Conservation (phyloP, 2,113 vertebrate genomes). For the Tauraco erythrolophus region DNA sequence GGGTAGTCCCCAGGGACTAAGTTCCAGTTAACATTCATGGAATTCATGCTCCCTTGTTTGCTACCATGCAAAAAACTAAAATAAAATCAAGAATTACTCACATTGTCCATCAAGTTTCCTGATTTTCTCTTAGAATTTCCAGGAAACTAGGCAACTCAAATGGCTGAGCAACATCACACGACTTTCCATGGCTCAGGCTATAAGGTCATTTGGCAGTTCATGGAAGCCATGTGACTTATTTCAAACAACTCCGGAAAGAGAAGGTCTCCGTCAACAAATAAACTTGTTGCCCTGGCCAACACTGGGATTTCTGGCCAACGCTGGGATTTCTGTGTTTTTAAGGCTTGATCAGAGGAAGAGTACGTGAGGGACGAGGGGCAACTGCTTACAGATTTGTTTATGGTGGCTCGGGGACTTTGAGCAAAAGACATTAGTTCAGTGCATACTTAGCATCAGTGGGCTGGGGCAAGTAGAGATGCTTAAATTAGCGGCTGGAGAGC, state of each 20-base stretch:
- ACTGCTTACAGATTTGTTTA: neutral
- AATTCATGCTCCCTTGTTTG: neutral
- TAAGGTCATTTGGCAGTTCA: neutral
- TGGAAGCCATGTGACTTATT: neutral
- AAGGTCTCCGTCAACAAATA: neutral
- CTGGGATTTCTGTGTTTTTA: neutral
- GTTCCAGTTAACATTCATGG: neutral
- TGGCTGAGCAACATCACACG: neutral
- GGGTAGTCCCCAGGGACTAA: neutral
- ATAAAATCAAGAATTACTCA: neutral
- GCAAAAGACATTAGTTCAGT: neutral
- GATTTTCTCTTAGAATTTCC: neutral
- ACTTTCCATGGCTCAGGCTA: neutral
- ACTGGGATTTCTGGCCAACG: neutral
- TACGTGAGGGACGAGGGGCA: neutral
- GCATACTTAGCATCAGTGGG: neutral
- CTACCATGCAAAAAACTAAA: neutral
- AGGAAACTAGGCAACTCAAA: neutral
- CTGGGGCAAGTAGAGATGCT: neutral
- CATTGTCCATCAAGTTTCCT: neutral
- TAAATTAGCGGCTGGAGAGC: too few relatives aligned
- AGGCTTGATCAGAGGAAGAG: neutral
- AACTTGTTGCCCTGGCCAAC: neutral
- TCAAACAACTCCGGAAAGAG: neutral
- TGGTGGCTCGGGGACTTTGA: neutral